Base-by-base conservation (phyloP, 2,113 vertebrate species). In the Anser cygnoides region DNA sequence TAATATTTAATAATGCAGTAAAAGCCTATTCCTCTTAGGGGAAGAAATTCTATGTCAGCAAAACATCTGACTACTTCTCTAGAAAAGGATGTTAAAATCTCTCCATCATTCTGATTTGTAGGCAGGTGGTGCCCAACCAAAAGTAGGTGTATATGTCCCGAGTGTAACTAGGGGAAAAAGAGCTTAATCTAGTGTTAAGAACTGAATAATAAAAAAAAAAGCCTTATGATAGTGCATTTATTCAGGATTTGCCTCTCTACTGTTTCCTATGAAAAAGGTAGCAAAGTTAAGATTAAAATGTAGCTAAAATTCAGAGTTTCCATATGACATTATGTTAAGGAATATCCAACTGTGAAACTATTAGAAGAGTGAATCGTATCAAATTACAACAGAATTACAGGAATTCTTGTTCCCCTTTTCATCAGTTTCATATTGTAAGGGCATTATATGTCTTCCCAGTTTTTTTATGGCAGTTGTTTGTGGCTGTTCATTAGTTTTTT, bases 1-100 rank as follows among this genome's bases (percentile, higher is more conserved):
- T 75, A 94, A 89, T 97, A 94, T 89, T 94, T 87, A 61, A 78
- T 86, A 20, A 43, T 41, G 46, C 83, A 55, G 25, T 95, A 75
- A 92, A 90, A 93, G 82, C 89, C 33, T 89, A 15, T 29, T 87
- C 19, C 22, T 84, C 46, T 26, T 46, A 28, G n/a, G 37, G 19
- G 37, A 74, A 66, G 50, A 86, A 71, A 18, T 80, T 66, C 67
- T 59, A 0, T 74, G 68, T 84, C 73, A 81, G 43, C 49, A 28
- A 5, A 74, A 25, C 9, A 22, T 84, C 28, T 29, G 31, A 78
- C 86, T 74, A 20, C 9, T 78, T 89, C 50, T 68, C 11, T 74
- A 88, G 50, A 37, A 82, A 92, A 50, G 1, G 2, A 8, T 29
- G 7, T 52, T 59, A 73, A 78, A 89, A 81, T 86, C 41, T 84